These are phyloP conservation scores for Lophius piscatorius DNA, from an alignment of 2,113 vertebrate genomes.

Conservation along the genomic window DNA sequence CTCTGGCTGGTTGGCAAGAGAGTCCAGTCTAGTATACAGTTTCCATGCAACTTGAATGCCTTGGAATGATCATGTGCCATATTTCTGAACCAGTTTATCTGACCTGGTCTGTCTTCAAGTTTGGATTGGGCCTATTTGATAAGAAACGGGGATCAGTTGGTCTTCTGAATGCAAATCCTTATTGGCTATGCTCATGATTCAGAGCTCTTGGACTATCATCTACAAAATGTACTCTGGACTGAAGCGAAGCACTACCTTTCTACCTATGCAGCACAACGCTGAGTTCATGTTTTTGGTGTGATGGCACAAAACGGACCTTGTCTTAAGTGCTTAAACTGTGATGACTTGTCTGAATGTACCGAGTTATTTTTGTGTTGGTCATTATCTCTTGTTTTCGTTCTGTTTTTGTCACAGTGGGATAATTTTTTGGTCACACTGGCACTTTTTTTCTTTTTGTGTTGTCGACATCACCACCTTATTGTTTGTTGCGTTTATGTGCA, in stretches of 20 bases:
- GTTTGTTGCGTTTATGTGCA: constrained; percentile 64
- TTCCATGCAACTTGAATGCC: constrained; percentile 30
- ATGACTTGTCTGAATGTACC: constrained; percentile 85
- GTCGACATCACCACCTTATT: constrained; percentile 52
- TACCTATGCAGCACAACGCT: constrained; percentile 74
- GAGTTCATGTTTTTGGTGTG: constrained; percentile 67
- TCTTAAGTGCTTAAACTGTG: constrained; percentile 85
- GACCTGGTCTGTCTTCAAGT: constrained; percentile 28
- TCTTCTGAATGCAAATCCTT: constrained; percentile 45
- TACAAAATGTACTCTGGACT: constrained; percentile 46
- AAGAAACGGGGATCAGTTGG: constrained; percentile 22
- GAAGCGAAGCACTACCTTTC: constrained; percentile 68
- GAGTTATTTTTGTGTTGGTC: constrained; percentile 72
- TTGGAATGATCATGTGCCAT: constrained; percentile 56
- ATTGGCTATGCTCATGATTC: constrained; percentile 24
- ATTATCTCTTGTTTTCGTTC: constrained; percentile 26
- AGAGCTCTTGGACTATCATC: constrained; percentile 44
- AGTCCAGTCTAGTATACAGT: constrained; percentile 4
- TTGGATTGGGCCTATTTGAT: constrained; percentile 30
- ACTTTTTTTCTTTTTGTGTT: constrained; percentile 53
- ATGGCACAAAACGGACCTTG: constrained; percentile 74
- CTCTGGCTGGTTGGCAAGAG: constrained; percentile 11
- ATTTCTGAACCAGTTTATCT: constrained; percentile 31
- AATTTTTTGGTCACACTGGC: constrained; percentile 51
- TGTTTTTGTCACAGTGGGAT: constrained; percentile 51